Base-by-base conservation (phyloP, 2,888 invertebrate species). In the Nezara viridula region DNA sequence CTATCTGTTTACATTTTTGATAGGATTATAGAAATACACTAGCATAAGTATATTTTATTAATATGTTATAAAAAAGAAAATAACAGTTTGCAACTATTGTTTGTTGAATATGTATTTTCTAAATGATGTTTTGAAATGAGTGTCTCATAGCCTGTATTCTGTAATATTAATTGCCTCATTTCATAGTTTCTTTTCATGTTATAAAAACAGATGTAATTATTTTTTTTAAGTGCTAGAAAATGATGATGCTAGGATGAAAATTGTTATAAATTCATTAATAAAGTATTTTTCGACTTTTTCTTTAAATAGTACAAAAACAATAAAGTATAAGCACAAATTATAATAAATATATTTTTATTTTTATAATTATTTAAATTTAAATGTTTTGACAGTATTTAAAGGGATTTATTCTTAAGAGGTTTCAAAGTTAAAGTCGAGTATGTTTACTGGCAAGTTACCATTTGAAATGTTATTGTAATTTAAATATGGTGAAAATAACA, bases 331-430 rank as follows among this genome's bases (percentile, higher is more conserved):
- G 44, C 81, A 81, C 81, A 44, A 44, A 47, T 81, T 81, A n/a
- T 73, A 37, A 9, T 19, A 44, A 81, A n/a, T 81, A n/a, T 81
- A 81, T 81, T 81, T 81, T 81, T 81, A 81, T 81, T 37, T 73
- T 37, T 73, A 73, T 73, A 73, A 37, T 14, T 27, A 27, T 73
- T 73, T 73, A 37, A 73, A 73, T 37, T 73, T 37, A 37, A 73
- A 73, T 73, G 37, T 32, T 73, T 73, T 81, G 16, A 81, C 81
- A 81, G 40, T 81, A 81, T 81, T 44, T 81, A 12, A 44, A n/a
- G 24, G 24, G 10, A 24, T 44, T 44, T 66, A 32, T 32, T 66
- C 60, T 1, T 66, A 19, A 66, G 66, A 73, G 14, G 19, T 19
- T 73, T 37, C 37, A 73, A 73, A 5, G 10, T 37, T 19, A n/a